Percentiles rank a stretch among this genome's conserved stretches.
These are phyloP conservation scores for Chrysomela aeneicollis DNA, from an alignment of 2,888 invertebrate genomes.

Conservation along the genomic window DNA sequence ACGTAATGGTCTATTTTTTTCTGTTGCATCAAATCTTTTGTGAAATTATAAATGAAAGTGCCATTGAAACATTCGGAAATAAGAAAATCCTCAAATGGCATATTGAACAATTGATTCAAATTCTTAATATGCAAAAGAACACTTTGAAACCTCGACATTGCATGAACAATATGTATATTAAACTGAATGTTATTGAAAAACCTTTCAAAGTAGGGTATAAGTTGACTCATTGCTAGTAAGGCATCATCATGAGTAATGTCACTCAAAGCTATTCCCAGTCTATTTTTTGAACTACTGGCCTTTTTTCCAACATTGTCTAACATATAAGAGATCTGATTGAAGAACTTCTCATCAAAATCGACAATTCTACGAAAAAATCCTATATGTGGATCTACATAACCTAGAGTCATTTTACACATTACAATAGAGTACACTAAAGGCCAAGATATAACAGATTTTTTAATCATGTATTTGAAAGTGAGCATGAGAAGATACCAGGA, in stretches of 20 bases:
- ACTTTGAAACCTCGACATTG: slow-evolving; percentile 73
- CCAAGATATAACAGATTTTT: slow-evolving; percentile 57
- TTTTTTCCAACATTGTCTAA: background rate
- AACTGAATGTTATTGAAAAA: slow-evolving; percentile 67
- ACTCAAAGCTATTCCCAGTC: slow-evolving; percentile 61
- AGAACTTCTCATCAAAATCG: slow-evolving; percentile 35
- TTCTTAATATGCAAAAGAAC: slow-evolving; percentile 67
- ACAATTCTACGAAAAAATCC: slow-evolving; percentile 64
- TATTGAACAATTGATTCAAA: slow-evolving; percentile 72
- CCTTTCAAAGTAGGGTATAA: slow-evolving; percentile 68
- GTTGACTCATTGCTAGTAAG: slow-evolving; percentile 66
- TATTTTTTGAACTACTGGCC: slow-evolving; percentile 32
- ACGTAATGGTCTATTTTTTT: slow-evolving; percentile 45
- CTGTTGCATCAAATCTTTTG: slow-evolving; percentile 65
- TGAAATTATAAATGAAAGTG: slow-evolving; percentile 78
- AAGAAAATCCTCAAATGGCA: slow-evolving; percentile 66
- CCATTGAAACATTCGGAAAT: slow-evolving; percentile 76
- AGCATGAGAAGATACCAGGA: slow-evolving; percentile 70
- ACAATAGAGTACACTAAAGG: slow-evolving; percentile 67
- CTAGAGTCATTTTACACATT: slow-evolving; percentile 66
- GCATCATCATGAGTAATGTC: slow-evolving; percentile 68
- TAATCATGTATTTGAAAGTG: slow-evolving; percentile 68
- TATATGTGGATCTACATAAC: slow-evolving; percentile 67
- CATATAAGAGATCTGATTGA: slow-evolving; percentile 2
- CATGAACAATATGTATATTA: slow-evolving; percentile 67